Base-by-base conservation (phyloP, 1,140 invertebrate species). In the Neodiprion lecontei region DNA sequence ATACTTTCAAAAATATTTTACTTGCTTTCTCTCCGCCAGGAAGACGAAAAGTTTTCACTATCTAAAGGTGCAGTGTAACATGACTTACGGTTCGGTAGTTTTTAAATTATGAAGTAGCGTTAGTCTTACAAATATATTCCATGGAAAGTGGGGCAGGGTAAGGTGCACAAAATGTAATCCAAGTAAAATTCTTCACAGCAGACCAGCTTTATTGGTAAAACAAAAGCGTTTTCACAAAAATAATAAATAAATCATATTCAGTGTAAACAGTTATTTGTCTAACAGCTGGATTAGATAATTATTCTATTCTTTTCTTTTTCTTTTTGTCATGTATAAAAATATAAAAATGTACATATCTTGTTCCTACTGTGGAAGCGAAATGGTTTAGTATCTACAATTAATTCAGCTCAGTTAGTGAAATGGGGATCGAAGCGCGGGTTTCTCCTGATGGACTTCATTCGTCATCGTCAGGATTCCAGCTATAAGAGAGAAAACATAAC, bases 141-240 rank as follows among this genome's bases (percentile, higher is more conserved):
- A 17, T 61, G 53, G 5, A 61, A 61, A 61, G 28, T 40, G 28
- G 28, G 28, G 28, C 53, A 61, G 11, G n/a, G 53, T 61, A 61
- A 61, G n/a, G 9, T 61, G 9, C 1, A 40, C 28, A 61, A 17
- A 61, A 61, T 61, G 53, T 17, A 8, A 61, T 40, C 28, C 5
- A 40, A 40, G 28, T 40, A 61, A 23, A 79, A 66, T 47, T 21
- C 78, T 81, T 79, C 77, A 79, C 73, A 83, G 83, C 81, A 73
- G 76, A 86, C 74, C 85, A 80, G 79, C 79, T 88, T 88, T 88
- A 88, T 88, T 88, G 85, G 85, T 88, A 88, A 79, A 87, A 88
- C 1, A 88, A 85, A 88, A 85, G 86, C 85, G 77, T 86, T 73
- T 87, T 88, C 87, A 88, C 82, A 88, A 86, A 88, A 40, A 40